phyloP scores from a whole-genome alignment of 2,888 invertebrate genomes.

The Andrena camellia region DNA sequence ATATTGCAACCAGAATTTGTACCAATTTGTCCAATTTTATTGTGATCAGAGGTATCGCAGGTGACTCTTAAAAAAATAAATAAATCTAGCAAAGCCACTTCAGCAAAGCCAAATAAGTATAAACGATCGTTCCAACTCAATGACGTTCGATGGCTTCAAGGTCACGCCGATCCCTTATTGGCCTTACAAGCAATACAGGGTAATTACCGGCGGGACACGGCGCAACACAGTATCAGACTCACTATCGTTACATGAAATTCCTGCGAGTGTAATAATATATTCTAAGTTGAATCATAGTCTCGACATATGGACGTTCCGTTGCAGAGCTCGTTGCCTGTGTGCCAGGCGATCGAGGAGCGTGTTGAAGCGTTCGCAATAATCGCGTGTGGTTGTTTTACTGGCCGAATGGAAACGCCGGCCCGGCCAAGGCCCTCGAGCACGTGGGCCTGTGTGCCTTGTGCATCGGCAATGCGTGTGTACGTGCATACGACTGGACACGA shows the following conservation, averaged over 20 bases:
- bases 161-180: constrained; percentile 10
- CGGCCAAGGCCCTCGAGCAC: constrained; percentile 32
- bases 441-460: constrained; percentile 31
- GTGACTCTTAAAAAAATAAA: neutral
- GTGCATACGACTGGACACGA: neutral
- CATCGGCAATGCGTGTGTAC: constrained; percentile 21
- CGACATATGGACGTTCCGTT: constrained; percentile 70
- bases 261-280: constrained; percentile 49
- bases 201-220: constrained; percentile 43
- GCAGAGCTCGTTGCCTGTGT: constrained; percentile 53
- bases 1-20: too few relatives aligned
- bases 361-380: constrained; percentile 32
- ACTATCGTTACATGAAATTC: constrained; percentile 39
- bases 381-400: constrained; percentile 34
- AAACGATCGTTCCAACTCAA: neutral
- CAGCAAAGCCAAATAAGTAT: neutral
- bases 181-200: constrained; percentile 18
- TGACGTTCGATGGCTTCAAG: constrained; percentile 5
- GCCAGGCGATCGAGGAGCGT: constrained; percentile 29
- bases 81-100: neutral
- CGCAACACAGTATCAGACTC: constrained; percentile 26
- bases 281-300: constrained; percentile 66
- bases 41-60: neutral
- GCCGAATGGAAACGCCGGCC: neutral
- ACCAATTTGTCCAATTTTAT: too few relatives aligned